Evolutionary conservation across 2,113 vertebrate species (phyloP).

Genomic region (Gymnorhina tibicen): DNA sequence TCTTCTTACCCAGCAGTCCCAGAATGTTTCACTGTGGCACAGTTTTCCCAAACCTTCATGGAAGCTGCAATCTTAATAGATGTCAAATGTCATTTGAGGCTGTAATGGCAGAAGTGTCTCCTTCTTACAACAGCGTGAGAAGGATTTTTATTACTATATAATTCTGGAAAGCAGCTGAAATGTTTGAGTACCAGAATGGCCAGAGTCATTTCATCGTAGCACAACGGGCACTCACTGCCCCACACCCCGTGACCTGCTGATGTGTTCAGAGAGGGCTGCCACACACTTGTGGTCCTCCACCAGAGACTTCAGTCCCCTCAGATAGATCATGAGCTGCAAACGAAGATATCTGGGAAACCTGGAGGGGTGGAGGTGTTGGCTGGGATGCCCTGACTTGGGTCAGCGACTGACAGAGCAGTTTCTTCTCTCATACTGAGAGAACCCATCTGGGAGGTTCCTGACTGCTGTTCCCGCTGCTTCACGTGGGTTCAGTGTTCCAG

Average conservation of each 20-base stretch:
- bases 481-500: neutral
- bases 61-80: neutral
- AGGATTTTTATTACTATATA: neutral
- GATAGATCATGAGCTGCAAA: neutral
- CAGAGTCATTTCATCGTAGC: neutral
- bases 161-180: neutral
- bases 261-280: neutral
- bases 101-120: neutral
- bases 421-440: neutral
- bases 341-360: neutral
- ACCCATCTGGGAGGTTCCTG: neutral
- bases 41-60: neutral
- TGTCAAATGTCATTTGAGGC: neutral
- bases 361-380: neutral
- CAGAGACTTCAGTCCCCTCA: neutral
- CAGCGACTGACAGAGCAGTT: fast-evolving
- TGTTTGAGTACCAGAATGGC: neutral
- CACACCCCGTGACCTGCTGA: neutral
- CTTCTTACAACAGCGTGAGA: neutral
- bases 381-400: neutral
- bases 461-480: neutral
- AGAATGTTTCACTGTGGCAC: neutral
- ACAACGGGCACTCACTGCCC: fast-evolving
- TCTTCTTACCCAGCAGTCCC: neutral
- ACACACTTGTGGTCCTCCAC: neutral